Base-by-base conservation (phyloP, 2,888 invertebrate species). In the Allacma fusca region DNA sequence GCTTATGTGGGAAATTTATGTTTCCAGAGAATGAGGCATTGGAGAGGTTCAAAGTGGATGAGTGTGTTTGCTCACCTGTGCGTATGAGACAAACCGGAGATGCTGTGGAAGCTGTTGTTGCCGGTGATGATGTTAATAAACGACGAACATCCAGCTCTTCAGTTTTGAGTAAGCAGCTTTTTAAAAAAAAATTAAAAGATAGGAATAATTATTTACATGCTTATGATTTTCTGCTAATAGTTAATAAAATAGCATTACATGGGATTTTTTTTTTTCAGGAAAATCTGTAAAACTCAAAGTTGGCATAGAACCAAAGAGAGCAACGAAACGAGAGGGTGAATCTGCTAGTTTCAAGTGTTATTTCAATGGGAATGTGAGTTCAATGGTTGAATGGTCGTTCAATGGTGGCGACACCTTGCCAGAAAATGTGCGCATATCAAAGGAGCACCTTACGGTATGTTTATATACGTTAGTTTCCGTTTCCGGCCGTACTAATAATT, bases 261-360 rank as follows among this genome's bases (percentile, higher is more conserved):
- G n/a, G n/a, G n/a, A n/a, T 26, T 28, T 19, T 12, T 68, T 29
- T 5, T 21, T 7, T 28, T 16, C 34, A 34, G 26, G 29, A 29
- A 68, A 68, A 68, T 34, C 68, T 12, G 34, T 7, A 4, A 28
- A 28, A 21, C 13, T 68, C 13, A 68, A 68, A 29, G 68, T 68
- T 1, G 34, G 68, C 16, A 34, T 68, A 9, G 28, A 29, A 26
- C 68, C 68, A 16, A 28, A 13, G n/a, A 26, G 68, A 34, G 68
- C 24, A 4, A 19, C 34, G 13, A 21, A 19, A 9, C 5, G 21
- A 16, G 29, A 26, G 12, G 68, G 68, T 21, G 68, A 68, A n/a
- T 29, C 68, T 19, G 68, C 34, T 4, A 68, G 34, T 34, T 29
- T 68, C 21, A 68, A 68, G n/a, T 68, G 68, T n/a, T 68, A 68